A percentile compares a stretch with the other conserved stretches of the same genome.
Evolutionary conservation across 2,888 invertebrate genomes (phyloP).

Genomic region (Spisula solida): DNA sequence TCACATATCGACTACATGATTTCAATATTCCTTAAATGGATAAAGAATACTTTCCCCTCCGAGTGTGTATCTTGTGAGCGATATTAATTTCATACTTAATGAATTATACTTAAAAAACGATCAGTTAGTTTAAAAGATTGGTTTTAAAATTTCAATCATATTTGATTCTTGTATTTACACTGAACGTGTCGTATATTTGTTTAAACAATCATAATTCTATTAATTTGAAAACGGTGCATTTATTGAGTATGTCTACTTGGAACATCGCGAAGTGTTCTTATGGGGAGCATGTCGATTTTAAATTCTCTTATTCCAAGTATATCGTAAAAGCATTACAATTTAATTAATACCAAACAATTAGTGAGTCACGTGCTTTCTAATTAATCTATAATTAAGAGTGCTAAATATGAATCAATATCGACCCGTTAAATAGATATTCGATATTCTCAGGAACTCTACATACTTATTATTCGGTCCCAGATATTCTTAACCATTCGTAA

Average conservation of each 20-base stretch:
- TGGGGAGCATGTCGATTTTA: neutral
- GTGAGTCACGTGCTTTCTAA: neutral
- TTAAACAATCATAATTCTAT: neutral
- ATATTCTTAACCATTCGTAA: too few relatives aligned
- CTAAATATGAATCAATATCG: neutral
- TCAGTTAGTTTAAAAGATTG: neutral
- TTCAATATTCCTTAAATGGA: too few relatives aligned
- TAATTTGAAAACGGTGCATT: neutral
- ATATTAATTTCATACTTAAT: neutral
- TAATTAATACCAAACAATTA: neutral
- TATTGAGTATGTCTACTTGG: neutral
- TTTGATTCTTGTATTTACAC: conserved; percentile 17
- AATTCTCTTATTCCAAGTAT: neutral
- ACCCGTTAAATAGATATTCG: neutral
- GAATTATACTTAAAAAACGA: neutral
- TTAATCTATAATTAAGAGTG: neutral
- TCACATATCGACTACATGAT: too few relatives aligned
- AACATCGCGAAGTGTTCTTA: neutral
- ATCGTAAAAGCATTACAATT: neutral
- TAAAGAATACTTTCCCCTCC: too few relatives aligned
- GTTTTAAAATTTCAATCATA: neutral
- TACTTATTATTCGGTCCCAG: too few relatives aligned
- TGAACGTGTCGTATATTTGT: neutral
- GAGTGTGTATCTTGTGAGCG: too few relatives aligned
- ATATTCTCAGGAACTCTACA: too few relatives aligned